Base-by-base conservation (phyloP, 2,888 invertebrate species). In the Terebella lapidaria region DNA sequence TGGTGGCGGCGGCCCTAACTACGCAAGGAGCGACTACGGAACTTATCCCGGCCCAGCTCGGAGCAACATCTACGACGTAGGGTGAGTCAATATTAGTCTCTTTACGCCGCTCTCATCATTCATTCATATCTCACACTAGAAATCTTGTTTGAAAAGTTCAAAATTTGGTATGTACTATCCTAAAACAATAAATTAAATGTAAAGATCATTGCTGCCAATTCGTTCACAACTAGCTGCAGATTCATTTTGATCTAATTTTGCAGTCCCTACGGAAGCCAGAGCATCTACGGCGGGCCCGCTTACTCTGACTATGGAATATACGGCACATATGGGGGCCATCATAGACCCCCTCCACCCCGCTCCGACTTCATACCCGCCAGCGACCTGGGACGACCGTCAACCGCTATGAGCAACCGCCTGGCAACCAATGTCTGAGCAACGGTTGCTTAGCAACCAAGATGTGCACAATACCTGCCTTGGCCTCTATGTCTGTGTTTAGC, bases 211-310 rank as follows among this genome's bases (percentile, higher is more conserved):
- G n/a, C n/a, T n/a, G n/a, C n/a, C n/a, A n/a, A n/a, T n/a, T n/a
- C n/a, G n/a, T n/a, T n/a, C n/a, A n/a, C n/a, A n/a, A n/a, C n/a
- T n/a, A n/a, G n/a, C n/a, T n/a, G n/a, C n/a, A n/a, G n/a, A n/a
- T n/a, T n/a, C n/a, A n/a, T n/a, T n/a, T n/a, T n/a, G n/a, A n/a
- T n/a, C n/a, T n/a, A n/a, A n/a, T n/a, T n/a, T 35, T 49, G 5
- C 49, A 49, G 49, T 49, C 15, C 5, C 24, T 49, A 49, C 24
- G 49, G 49, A 10, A 49, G 49, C 49, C 49, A 49, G 49, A 49
- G 49, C 24, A 24, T 49, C 5, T 49, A 49, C 22, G 49, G 49
- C 15, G 49, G 27, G 27, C 53, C 53, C 4, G 28, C 26, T 5
- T 53, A 27, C 53, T 53, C 53, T 15, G 53, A 53, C 28, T 53